Percentiles rank a stretch among this genome's conserved stretches.
phyloP scores from a whole-genome alignment of 2,797 vertebrate species.

The Periophthalmus magnuspinnatus region DNA sequence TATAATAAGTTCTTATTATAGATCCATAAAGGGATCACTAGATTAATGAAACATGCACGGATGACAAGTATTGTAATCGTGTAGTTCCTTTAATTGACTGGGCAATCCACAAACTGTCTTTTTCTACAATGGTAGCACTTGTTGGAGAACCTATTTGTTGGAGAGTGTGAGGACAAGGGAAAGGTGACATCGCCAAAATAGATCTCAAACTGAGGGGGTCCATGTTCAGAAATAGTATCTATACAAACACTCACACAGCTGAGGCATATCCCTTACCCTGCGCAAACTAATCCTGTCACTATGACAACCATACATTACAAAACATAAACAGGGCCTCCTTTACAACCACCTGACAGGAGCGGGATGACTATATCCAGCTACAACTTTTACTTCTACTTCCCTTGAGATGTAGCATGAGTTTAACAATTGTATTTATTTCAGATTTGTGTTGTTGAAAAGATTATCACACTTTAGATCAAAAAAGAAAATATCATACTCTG shows the following conservation, averaged over 20 bases:
- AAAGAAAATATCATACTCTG: too few species aligned
- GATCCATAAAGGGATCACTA: too few species aligned
- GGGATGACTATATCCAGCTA: constrained; percentile 31
- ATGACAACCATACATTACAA: constrained; percentile 66
- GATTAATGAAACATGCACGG: too few species aligned
- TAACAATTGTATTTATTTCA: neutral
- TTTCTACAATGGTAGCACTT: neutral
- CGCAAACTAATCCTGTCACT: constrained; percentile 48
- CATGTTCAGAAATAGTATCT: constrained; percentile 51
- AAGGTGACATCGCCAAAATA: constrained; percentile 58
- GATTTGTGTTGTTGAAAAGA: too few species aligned
- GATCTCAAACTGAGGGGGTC: constrained; percentile 41
- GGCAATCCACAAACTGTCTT: neutral
- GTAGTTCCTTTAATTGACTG: too few species aligned
- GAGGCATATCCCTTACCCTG: constrained; percentile 47
- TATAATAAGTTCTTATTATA: too few species aligned
- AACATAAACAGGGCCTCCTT: constrained; percentile 59
- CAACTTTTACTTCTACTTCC: neutral
- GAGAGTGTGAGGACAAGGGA: constrained; percentile 22
- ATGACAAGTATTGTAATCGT: too few species aligned
- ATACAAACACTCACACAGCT: constrained; percentile 47
- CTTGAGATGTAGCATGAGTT: constrained; percentile 1
- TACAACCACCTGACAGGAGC: constrained; percentile 44
- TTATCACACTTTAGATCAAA: too few species aligned
- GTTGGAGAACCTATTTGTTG: constrained; percentile 6